Evolutionary conservation across 2,888 invertebrate species (phyloP).

Genomic region (Pandemis cinnamomeana): DNA sequence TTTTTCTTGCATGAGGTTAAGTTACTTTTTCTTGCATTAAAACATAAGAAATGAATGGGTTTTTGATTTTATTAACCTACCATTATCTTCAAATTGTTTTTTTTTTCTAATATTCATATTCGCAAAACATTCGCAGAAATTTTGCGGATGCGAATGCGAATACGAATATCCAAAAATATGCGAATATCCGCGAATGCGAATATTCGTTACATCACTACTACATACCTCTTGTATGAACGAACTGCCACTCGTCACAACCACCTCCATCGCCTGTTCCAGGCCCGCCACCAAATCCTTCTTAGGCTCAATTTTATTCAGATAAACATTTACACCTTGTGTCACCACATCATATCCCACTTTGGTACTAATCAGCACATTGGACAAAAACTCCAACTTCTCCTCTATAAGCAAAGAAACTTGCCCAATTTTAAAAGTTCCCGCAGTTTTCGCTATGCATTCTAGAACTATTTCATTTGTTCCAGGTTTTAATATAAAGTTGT

Average conservation of each 20-base stretch:
- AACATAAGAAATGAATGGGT: too few species aligned
- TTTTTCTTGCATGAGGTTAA: too few species aligned
- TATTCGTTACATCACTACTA: too few species aligned
- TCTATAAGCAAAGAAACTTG: conserved; percentile 87
- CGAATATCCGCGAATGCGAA: too few species aligned
- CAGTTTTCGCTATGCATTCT: conserved; percentile 85
- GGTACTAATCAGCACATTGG: conserved; percentile 84
- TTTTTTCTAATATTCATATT: too few species aligned
- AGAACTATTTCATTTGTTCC: conserved; percentile 87
- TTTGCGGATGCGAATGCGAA: too few species aligned
- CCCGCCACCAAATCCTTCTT: conserved; percentile 92
- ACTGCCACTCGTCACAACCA: conserved; percentile 92
- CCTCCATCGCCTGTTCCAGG: conserved; percentile 89
- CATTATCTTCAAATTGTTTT: too few species aligned
- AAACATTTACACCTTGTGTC: conserved; percentile 79
- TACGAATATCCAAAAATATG: too few species aligned
- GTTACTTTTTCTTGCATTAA: too few species aligned
- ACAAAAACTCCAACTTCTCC: conserved; percentile 89
- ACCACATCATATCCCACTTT: conserved; percentile 84
- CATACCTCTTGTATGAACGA: conserved; percentile 88
- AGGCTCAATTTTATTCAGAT: conserved; percentile 79
- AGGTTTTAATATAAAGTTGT: conserved; percentile 84
- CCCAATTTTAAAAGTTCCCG: conserved; percentile 89
- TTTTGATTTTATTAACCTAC: too few species aligned
- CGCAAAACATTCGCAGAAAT: too few species aligned